These are phyloP conservation scores for Crossocerus cetratus DNA, from an alignment of 2,888 invertebrate genomes.

Conservation along the genomic window DNA sequence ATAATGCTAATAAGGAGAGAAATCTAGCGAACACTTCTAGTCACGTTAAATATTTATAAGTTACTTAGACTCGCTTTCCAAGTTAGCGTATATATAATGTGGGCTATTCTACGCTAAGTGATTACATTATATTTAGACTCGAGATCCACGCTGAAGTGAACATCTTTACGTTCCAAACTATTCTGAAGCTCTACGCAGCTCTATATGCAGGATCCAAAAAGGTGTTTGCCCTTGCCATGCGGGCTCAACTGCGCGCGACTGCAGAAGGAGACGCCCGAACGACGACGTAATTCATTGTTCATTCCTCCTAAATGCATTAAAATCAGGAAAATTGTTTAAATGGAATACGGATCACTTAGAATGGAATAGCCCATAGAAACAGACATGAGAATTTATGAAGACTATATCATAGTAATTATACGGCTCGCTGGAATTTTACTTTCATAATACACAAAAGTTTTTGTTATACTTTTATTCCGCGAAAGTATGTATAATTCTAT, in stretches of 20 bases:
- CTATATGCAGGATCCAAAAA: no score
- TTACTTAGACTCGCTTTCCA: conserved; percentile 57
- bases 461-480: conserved; percentile 48
- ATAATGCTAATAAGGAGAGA: conserved; percentile 38
- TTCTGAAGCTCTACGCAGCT: no score
- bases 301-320: not conserved
- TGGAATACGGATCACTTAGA: conserved; percentile 33
- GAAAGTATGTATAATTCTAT: conserved; percentile 48
- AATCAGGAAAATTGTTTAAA: conserved; percentile 37
- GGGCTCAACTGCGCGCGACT: no score
- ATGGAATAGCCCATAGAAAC: not conserved
- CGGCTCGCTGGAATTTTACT: conserved; percentile 12
- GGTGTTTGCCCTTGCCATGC: no score
- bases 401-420: conserved; percentile 2
- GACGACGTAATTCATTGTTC: no score
- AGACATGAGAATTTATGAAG: conserved; percentile 5
- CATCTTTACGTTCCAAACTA: no score
- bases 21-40: conserved; percentile 67
- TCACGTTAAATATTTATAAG: conserved; percentile 62
- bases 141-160: no score
- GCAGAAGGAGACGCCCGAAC: no score
- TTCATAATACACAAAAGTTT: conserved; percentile 26
- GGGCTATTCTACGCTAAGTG: conserved; percentile 14
- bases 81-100: conserved; percentile 53
- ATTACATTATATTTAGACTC: no score